These are phyloP conservation scores for Epinotia brunnichana DNA, from an alignment of 2,888 invertebrate species.

Conservation along the genomic window DNA sequence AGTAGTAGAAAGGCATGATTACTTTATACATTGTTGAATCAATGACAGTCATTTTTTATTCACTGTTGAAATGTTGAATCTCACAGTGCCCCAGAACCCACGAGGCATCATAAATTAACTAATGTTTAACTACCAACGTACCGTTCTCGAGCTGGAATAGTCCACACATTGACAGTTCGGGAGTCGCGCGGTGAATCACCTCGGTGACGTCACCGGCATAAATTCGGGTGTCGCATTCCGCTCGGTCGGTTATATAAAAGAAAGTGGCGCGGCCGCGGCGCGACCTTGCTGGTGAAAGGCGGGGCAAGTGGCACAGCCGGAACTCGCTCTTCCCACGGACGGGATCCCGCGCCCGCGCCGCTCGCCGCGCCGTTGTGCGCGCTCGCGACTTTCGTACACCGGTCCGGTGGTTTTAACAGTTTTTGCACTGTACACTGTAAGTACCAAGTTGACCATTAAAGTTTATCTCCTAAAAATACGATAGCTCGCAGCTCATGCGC, in stretches of 20 bases:
- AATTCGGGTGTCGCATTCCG: slow-evolving; percentile 80
- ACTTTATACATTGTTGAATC: too few species aligned
- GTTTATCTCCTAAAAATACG: neutral
- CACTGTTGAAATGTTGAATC: neutral
- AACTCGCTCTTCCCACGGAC: slow-evolving; percentile 79
- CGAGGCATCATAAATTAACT: too few species aligned
- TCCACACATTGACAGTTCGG: neutral
- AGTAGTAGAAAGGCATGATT: too few species aligned
- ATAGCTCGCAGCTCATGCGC: neutral
- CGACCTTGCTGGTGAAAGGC: slow-evolving; percentile 83
- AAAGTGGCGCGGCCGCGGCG: slow-evolving; percentile 80
- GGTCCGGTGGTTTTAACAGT: slow-evolving; percentile 63
- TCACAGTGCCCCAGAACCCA: neutral
- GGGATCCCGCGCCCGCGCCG: slow-evolving; percentile 48
- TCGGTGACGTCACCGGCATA: slow-evolving; percentile 76
- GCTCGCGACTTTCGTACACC: slow-evolving; percentile 73
- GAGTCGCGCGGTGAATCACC: slow-evolving; percentile 68
- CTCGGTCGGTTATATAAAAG: slow-evolving; percentile 76
- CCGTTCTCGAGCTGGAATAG: neutral
- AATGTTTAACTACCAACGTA: neutral
- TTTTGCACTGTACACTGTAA: slow-evolving; percentile 54
- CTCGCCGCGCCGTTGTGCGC: slow-evolving; percentile 59
- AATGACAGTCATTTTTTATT: neutral
- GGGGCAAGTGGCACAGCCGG: slow-evolving; percentile 81
- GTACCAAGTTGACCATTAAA: slow-evolving; percentile 48